These are phyloP conservation scores for Odontomachus brunneus DNA, from an alignment of 1,140 invertebrate genomes.

Conservation along the genomic window DNA sequence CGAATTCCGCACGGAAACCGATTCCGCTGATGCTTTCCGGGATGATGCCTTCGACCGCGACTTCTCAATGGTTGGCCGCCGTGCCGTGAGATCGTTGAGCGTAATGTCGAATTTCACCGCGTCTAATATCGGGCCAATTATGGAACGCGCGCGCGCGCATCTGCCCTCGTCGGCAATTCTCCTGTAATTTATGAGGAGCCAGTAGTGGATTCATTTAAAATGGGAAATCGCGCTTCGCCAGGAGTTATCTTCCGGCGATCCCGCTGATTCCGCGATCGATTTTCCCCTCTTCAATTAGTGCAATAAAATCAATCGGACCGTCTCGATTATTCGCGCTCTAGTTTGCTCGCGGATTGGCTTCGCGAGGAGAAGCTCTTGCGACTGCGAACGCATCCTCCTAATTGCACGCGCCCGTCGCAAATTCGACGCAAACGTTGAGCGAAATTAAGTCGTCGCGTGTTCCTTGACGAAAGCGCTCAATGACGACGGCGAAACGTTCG, in stretches of 20 bases:
- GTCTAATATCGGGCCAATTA: slow-evolving; percentile 34
- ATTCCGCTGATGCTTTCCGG: slow-evolving; percentile 38
- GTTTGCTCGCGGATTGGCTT: slow-evolving; percentile 4
- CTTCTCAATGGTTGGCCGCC: slow-evolving; percentile 13
- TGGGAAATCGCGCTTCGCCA: neutral
- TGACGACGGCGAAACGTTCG: slow-evolving; percentile 22
- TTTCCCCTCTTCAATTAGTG: neutral
- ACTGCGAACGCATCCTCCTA: neutral
- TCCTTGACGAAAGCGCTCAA: slow-evolving; percentile 25
- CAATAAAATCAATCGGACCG: neutral
- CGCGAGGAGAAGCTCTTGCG: too few relatives aligned
- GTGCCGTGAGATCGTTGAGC: slow-evolving; percentile 32
- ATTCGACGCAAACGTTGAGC: too few relatives aligned
- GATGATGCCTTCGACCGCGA: slow-evolving; percentile 6
- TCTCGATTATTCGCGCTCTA: neutral
- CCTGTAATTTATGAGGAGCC: neutral
- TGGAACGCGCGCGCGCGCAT: neutral
- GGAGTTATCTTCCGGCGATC: neutral
- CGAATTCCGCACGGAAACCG: slow-evolving; percentile 39
- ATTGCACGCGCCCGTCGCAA: too few relatives aligned
- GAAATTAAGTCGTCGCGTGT: neutral
- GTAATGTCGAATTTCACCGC: slow-evolving; percentile 33
- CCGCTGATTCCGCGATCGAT: neutral
- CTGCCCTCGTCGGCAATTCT: neutral
- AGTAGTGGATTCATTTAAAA: neutral